phyloP scores from a whole-genome alignment of 2,888 invertebrate species.

The Pocota personata region DNA sequence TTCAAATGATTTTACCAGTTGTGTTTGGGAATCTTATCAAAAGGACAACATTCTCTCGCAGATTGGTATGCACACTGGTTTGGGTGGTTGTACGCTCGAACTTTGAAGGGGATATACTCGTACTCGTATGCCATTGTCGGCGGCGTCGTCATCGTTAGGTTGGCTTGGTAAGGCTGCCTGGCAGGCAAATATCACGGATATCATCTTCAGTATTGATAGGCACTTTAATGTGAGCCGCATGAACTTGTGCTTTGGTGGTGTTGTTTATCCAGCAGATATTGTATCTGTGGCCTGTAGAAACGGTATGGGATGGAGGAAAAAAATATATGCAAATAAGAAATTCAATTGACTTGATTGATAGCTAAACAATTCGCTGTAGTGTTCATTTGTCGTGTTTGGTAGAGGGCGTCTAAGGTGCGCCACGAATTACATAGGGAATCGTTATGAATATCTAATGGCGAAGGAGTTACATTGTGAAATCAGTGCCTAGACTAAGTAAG shows the following conservation, averaged over 20 bases:
- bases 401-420: background rate
- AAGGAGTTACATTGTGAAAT: background rate
- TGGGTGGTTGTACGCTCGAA: background rate
- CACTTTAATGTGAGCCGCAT: constrained; percentile 25
- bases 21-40: constrained; percentile 16
- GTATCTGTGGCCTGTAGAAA: background rate
- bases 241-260: background rate
- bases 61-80: background rate
- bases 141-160: background rate
- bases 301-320: background rate
- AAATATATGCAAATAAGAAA: constrained; percentile 31
- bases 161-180: background rate
- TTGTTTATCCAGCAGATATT: constrained; percentile 36
- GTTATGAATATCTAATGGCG: background rate
- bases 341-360: constrained; percentile 52
- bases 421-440: background rate
- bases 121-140: background rate
- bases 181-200: constrained; percentile 34
- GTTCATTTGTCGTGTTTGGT: constrained; percentile 25
- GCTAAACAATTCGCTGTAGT: constrained; percentile 23
- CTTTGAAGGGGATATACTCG: background rate
- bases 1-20: constrained; percentile 13
- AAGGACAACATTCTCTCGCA: background rate
- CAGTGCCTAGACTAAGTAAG: background rate
- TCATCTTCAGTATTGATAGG: constrained; percentile 32